Conservation (phyloP, 2,797 vertebrate species). For the Triplophysa yarkandensis region DNA sequence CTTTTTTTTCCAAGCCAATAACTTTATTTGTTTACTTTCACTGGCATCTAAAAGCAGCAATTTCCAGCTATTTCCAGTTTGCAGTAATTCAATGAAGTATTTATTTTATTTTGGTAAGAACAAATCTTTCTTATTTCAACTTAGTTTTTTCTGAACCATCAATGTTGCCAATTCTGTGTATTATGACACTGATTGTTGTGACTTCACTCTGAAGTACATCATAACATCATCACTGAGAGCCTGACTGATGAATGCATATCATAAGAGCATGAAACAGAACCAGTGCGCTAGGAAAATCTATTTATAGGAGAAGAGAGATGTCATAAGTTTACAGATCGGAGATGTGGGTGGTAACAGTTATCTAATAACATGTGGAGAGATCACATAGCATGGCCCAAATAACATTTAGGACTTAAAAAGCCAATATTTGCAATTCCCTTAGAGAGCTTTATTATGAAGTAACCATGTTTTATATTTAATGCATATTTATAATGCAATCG, state of each 20-base stretch:
- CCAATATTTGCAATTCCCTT: too few species aligned
- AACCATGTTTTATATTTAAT: neutral
- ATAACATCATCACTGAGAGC: neutral
- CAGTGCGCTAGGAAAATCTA: constrained; percentile 37
- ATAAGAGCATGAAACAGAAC: constrained; percentile 64
- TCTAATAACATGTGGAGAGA: constrained; percentile 12
- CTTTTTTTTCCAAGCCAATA: too few species aligned
- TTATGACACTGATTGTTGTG: neutral
- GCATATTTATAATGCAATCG: neutral
- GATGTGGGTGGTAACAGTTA: neutral
- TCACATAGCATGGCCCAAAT: constrained; percentile 5
- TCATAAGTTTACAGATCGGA: constrained; percentile 2
- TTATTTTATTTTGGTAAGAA: constrained; percentile 38
- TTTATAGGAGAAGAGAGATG: neutral
- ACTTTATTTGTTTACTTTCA: too few species aligned
- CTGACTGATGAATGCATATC: constrained; percentile 50
- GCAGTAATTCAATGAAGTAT: constrained; percentile 25
- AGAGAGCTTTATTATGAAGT: too few species aligned
- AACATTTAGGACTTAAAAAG: neutral
- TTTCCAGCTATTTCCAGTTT: constrained; percentile 11
- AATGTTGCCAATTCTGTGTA: neutral
- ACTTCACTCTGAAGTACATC: neutral
- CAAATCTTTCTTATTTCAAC: constrained; percentile 29
- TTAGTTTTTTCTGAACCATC: neutral
- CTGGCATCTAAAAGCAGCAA: too few species aligned